Evolutionary conservation across 64 coral and sea anemone genomes (phyloP).

Genomic region (Montipora capricornis): DNA sequence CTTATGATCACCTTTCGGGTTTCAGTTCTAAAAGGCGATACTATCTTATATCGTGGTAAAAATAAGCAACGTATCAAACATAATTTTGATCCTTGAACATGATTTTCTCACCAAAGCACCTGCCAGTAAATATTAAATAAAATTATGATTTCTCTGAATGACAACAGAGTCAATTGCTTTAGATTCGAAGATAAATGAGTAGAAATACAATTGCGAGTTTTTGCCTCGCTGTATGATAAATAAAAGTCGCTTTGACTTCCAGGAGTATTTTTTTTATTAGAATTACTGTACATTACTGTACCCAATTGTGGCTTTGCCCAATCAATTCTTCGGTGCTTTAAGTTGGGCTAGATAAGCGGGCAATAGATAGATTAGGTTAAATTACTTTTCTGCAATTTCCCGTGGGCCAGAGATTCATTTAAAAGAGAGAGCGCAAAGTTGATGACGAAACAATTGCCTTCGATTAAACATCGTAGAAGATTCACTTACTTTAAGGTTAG

Average conservation of each 20-base stretch:
- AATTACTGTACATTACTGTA: neutral
- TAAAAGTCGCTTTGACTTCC: too few species aligned
- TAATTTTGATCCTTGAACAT: too few species aligned
- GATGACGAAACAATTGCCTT: neutral
- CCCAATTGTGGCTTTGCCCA: neutral
- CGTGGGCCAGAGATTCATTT: neutral
- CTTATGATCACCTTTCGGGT: neutral
- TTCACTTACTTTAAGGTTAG: neutral
- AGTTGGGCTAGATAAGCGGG: neutral
- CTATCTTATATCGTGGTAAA: neutral
- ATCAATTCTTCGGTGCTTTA: neutral
- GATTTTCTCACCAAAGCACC: neutral
- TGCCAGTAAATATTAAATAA: neutral
- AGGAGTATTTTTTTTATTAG: neutral
- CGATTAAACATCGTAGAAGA: neutral
- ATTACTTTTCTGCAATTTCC: slow-evolving; percentile 11
- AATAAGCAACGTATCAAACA: too few species aligned
- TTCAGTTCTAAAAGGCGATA: neutral
- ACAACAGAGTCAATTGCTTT: neutral
- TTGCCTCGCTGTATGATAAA: too few species aligned
- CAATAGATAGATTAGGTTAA: slow-evolving; percentile 11
- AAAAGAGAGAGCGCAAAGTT: neutral
- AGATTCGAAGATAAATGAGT: neutral
- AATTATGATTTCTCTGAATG: neutral
- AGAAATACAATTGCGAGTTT: too few species aligned